A percentile compares a stretch with the other conserved stretches of the same genome.
phyloP scores from a whole-genome alignment of 2,888 invertebrate genomes.

The Alitta virens region DNA sequence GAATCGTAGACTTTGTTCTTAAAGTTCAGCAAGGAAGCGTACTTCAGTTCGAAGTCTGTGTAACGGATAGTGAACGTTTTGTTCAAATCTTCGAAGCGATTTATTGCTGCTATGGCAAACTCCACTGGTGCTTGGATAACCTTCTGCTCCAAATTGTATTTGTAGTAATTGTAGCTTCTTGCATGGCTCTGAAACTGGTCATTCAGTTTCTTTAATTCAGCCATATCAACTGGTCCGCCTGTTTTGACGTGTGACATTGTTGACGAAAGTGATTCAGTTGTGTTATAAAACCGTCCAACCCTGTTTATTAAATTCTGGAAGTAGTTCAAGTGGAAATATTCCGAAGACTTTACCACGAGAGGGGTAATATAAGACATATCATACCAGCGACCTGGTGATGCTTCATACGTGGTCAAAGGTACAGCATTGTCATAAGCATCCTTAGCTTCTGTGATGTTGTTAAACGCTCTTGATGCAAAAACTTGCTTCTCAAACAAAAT shows the following conservation, averaged over 20 bases:
- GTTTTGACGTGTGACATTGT: background rate
- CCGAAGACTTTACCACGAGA: background rate
- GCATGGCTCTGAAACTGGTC: background rate
- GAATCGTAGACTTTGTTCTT: background rate
- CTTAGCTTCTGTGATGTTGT: background rate
- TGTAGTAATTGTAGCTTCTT: constrained; percentile 9
- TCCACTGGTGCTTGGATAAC: background rate
- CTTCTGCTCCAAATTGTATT: background rate
- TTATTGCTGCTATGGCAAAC: background rate
- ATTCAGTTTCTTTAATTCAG: background rate
- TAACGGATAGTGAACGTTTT: background rate
- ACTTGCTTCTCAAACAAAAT: background rate
- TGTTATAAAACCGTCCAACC: background rate
- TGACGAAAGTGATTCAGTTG: background rate
- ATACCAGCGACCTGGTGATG: background rate
- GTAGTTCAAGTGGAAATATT: background rate
- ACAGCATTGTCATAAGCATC: background rate
- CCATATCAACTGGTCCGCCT: background rate
- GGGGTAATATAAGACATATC: background rate
- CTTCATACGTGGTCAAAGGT: background rate
- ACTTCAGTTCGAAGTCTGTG: background rate
- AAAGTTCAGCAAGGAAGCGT: background rate
- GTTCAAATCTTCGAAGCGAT: background rate
- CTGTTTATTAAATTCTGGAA: background rate
- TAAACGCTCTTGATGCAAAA: background rate